These are phyloP conservation scores for Exocentrus adspersus DNA, from an alignment of 2,888 invertebrate genomes.

Conservation along the genomic window DNA sequence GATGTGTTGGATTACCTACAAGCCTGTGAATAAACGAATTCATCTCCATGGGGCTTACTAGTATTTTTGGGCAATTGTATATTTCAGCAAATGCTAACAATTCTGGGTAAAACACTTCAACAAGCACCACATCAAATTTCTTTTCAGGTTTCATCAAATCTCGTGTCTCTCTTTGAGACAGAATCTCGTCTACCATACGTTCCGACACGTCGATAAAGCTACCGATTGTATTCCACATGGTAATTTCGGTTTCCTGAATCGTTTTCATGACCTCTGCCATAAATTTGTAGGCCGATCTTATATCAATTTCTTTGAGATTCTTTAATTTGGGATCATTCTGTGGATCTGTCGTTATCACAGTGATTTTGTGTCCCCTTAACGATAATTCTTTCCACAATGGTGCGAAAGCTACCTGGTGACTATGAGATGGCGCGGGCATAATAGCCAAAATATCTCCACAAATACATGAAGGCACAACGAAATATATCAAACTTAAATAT, in stretches of 20 bases:
- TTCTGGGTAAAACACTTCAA: constrained; percentile 37
- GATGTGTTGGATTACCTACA: constrained; percentile 30
- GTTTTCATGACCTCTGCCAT: neutral
- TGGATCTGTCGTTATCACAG: constrained; percentile 3
- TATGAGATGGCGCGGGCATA: neutral
- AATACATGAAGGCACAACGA: too few species aligned
- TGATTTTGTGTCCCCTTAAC: constrained; percentile 2
- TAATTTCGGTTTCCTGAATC: neutral
- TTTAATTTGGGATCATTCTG: neutral
- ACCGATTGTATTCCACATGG: neutral
- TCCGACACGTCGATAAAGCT: neutral
- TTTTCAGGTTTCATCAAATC: constrained; percentile 8
- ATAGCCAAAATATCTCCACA: constrained; percentile 7
- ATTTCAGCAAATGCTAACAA: constrained; percentile 39
- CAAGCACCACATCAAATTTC: constrained; percentile 45
- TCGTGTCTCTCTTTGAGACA: neutral
- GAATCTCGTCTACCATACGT: neutral
- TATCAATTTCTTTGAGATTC: constrained; percentile 37
- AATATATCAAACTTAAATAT: too few species aligned
- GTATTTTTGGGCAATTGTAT: constrained; percentile 42
- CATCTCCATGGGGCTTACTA: constrained; percentile 36
- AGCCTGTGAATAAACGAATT: neutral
- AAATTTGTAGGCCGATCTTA: constrained; percentile 26
- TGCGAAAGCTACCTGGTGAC: neutral
- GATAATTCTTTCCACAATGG: constrained; percentile 2